Evolutionary conservation across 1,140 invertebrate genomes (phyloP).

Genomic region (Drosophila saltans): DNA sequence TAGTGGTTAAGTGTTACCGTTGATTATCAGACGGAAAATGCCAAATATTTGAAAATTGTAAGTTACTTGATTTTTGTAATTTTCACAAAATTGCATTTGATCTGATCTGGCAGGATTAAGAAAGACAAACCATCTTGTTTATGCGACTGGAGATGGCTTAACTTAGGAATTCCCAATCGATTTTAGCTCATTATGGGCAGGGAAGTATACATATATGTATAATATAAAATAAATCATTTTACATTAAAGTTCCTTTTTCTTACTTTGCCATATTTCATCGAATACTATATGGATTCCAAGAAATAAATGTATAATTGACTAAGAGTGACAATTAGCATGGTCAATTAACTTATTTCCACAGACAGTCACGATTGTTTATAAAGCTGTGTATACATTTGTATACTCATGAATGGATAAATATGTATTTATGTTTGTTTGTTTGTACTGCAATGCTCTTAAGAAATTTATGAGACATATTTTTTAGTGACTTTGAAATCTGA

Average conservation of each 20-base stretch:
- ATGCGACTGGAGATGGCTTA: too few relatives aligned
- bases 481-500: conserved; percentile 52
- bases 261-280: too few relatives aligned
- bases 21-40: neutral
- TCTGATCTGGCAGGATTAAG: too few relatives aligned
- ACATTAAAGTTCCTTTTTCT: too few relatives aligned
- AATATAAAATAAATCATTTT: too few relatives aligned
- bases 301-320: neutral
- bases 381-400: neutral
- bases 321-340: neutral
- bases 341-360: neutral
- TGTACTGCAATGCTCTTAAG: conserved; percentile 7
- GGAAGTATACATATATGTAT: too few relatives aligned
- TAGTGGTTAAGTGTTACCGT: neutral
- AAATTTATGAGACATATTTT: conserved; percentile 60
- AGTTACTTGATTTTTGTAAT: neutral
- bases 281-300: neutral
- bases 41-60: neutral
- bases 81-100: too few relatives aligned
- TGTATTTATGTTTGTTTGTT: neutral
- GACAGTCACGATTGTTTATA: conserved; percentile 1
- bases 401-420: neutral
- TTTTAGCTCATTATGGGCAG: too few relatives aligned
- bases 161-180: too few relatives aligned
- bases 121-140: too few relatives aligned